phyloP scores from a whole-genome alignment of 2,888 invertebrate species.

The Digitonthophagus gazella region DNA sequence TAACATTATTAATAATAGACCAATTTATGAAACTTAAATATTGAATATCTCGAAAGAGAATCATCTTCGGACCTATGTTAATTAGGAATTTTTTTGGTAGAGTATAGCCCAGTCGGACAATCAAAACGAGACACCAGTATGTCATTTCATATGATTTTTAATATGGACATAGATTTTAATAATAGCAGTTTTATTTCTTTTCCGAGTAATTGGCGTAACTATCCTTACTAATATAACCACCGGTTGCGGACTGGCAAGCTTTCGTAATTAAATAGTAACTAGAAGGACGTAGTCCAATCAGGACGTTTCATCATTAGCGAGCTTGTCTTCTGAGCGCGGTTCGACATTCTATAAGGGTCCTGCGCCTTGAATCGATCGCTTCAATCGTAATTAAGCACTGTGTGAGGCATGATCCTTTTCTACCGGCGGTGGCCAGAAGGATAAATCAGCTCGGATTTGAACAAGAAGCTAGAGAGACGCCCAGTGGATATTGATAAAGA shows the following conservation, averaged over 20 bases:
- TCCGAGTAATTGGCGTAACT: background rate
- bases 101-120: too few relatives aligned
- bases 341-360: background rate
- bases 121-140: too few relatives aligned
- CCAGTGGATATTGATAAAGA: conserved; percentile 8
- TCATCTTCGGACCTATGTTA: too few relatives aligned
- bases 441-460: conserved; percentile 10
- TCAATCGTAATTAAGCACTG: conserved; percentile 13
- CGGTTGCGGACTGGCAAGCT: background rate
- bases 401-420: conserved; percentile 12
- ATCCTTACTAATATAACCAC: background rate
- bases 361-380: conserved; percentile 2
- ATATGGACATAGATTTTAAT: too few relatives aligned
- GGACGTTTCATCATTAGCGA: background rate
- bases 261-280: background rate
- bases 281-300: background rate
- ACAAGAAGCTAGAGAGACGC: background rate
- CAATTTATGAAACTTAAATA: too few relatives aligned
- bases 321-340: background rate
- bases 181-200: background rate
- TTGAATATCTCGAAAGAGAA: too few relatives aligned
- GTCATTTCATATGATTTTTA: too few relatives aligned
- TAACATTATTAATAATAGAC: too few relatives aligned
- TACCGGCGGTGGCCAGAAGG: background rate
- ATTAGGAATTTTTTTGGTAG: too few relatives aligned